Evolutionary conservation across 2,797 vertebrate species (phyloP).

Genomic region (Phalloptychus januarius): DNA sequence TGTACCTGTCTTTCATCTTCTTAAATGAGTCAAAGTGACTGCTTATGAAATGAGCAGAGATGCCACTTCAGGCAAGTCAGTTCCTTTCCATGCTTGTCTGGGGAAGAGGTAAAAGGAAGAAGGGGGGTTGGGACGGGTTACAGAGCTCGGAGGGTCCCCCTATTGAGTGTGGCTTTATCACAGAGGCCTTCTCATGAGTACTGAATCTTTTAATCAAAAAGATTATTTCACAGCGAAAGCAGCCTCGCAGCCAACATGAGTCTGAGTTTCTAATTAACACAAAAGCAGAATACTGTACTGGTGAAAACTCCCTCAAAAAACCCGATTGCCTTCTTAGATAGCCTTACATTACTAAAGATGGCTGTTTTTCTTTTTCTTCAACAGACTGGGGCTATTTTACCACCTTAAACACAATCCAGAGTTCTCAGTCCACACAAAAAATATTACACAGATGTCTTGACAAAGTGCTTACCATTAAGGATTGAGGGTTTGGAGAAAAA

Average conservation of each 20-base stretch:
- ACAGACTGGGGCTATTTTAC: constrained; percentile 28
- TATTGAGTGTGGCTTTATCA: constrained; percentile 69
- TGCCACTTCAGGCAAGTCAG: constrained; percentile 62
- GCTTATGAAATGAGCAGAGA: constrained; percentile 65
- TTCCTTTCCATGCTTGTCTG: constrained; percentile 59
- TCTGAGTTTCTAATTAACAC: constrained; percentile 81
- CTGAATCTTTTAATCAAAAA: constrained; percentile 81
- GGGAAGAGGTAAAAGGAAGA: constrained; percentile 55
- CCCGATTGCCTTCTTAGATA: constrained; percentile 57
- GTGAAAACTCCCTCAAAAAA: constrained; percentile 61
- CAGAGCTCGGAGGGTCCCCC: constrained; percentile 60
- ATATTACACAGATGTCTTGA: constrained; percentile 16
- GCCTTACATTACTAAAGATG: constrained; percentile 35
- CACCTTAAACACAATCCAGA: constrained; percentile 25
- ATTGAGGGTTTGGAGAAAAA: not conserved
- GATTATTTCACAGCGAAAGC: constrained; percentile 73
- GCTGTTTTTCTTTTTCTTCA: constrained; percentile 19
- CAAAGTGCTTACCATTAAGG: constrained; percentile 9
- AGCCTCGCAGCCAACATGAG: constrained; percentile 74
- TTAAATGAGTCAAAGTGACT: constrained; percentile 72
- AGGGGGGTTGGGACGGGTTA: constrained; percentile 7
- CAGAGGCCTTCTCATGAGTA: constrained; percentile 70
- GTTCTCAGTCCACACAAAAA: constrained; percentile 11
- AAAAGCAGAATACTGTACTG: constrained; percentile 70
- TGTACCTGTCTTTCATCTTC: constrained; percentile 73